Conservation (phyloP, 2,113 vertebrate genomes). For the Panthera uncia region DNA sequence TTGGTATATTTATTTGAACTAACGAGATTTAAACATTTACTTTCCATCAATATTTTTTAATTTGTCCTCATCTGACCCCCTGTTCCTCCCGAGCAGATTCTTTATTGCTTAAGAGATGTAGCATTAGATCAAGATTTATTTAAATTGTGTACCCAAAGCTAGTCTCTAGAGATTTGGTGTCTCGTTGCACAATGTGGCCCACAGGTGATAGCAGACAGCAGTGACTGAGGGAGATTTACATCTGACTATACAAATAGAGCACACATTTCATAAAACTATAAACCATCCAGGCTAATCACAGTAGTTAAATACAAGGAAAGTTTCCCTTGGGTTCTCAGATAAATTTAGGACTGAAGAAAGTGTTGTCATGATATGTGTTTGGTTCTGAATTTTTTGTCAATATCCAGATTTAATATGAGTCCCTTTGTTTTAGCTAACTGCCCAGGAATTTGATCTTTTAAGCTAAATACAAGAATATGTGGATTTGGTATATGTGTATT, state of each 20-base stretch:
- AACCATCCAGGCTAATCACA: not conserved
- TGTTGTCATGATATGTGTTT: not conserved
- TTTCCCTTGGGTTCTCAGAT: not conserved
- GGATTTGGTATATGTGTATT: not conserved
- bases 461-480: not conserved
- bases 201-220: not conserved
- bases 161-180: not conserved
- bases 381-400: not conserved
- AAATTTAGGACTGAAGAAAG: not conserved
- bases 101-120: slow-evolving; percentile 25
- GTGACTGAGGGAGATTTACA: not conserved
- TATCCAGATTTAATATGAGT: not conserved
- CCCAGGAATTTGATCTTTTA: not conserved
- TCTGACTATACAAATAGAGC: not conserved
- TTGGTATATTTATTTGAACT: not conserved
- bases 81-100: not conserved
- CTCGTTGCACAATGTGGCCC: not conserved
- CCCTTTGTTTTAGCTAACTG: not conserved
- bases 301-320: not conserved
- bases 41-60: not conserved
- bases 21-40: slow-evolving; percentile 29
- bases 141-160: slow-evolving; percentile 28
- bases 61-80: not conserved
- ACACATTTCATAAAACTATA: slow-evolving; percentile 38
- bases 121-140: slow-evolving; percentile 19